Conservation (phyloP, 2,797 vertebrate species). For the Pteropus rufus region DNA sequence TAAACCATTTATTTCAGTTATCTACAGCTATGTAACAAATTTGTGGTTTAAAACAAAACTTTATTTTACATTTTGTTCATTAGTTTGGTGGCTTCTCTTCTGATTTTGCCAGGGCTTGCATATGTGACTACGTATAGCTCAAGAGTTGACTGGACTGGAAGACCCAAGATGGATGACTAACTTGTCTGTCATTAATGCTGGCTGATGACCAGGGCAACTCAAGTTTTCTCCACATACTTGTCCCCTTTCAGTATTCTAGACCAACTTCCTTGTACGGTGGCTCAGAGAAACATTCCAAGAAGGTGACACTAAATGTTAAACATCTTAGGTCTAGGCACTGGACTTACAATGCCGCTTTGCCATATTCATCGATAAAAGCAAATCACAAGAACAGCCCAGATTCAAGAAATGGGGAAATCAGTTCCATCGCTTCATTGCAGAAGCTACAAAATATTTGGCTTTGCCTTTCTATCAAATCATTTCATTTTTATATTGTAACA, state of each 20-base stretch:
- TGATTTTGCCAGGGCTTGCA: not conserved
- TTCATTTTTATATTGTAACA: not conserved
- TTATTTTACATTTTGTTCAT: not conserved
- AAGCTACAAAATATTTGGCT: not conserved
- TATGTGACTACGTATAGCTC: not conserved
- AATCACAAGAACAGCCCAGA: not conserved
- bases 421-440: not conserved
- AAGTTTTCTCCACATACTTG: not conserved
- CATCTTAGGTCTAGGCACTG: not conserved
- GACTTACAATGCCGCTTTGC: not conserved
- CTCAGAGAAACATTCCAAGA: not conserved
- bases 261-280: not conserved
- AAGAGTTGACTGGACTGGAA: not conserved
- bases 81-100: not conserved
- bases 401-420: not conserved
- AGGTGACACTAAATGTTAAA: not conserved
- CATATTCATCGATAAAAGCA: not conserved
- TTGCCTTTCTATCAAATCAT: not conserved
- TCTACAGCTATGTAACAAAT: not conserved
- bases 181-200: not conserved
- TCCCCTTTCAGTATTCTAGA: not conserved
- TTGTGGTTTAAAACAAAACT: not conserved
- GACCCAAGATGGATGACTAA: not conserved
- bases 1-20: not conserved
- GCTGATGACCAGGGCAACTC: not conserved